Evolutionary conservation across 2,888 invertebrate species (phyloP).

Genomic region (Orchestes rusci): DNA sequence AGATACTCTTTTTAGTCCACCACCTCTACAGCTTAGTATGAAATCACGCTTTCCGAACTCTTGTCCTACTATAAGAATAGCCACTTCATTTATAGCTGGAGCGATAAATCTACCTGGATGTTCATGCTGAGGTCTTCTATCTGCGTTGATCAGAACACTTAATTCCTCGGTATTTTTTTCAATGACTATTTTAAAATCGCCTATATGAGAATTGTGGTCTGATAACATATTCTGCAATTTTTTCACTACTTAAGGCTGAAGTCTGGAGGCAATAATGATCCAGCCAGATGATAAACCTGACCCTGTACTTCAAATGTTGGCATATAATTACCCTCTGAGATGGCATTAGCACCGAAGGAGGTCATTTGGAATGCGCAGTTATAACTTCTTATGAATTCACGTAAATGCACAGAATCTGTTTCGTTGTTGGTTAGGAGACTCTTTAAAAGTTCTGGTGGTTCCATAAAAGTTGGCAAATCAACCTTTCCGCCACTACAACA

Average conservation of each 20-base stretch:
- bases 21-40: background rate
- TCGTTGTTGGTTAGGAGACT: no score
- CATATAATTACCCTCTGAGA: no score
- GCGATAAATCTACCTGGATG: background rate
- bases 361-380: no score
- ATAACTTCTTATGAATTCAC: no score
- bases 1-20: constrained; percentile 10
- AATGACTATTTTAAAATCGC: background rate
- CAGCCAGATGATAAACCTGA: no score
- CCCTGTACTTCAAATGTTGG: no score
- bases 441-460: no score
- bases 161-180: background rate
- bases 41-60: background rate
- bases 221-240: background rate
- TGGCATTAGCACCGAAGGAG: no score
- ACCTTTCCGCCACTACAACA: no score
- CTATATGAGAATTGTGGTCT: background rate
- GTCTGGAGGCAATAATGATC: no score
- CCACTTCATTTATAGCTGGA: background rate
- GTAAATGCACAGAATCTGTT: no score
- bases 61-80: background rate
- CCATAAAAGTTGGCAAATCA: no score
- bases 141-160: background rate
- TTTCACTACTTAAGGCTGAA: background rate
- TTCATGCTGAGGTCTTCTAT: background rate